A percentile compares a stretch with the other conserved stretches of the same genome.
Evolutionary conservation across 92 coral and sea anemone genomes (phyloP).

Genomic region (Palythoa grandiflora): DNA sequence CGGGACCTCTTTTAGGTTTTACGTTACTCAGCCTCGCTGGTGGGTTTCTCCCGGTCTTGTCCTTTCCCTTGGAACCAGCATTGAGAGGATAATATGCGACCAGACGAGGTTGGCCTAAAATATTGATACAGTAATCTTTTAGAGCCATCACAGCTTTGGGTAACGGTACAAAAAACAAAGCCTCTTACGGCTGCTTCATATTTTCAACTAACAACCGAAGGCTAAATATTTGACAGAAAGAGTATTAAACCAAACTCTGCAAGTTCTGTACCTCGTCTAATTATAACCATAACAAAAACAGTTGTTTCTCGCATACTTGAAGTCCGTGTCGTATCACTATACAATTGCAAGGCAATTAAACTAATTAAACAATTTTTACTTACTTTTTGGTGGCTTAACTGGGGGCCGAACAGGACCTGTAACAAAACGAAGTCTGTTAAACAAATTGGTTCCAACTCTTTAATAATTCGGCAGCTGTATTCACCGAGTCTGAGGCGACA

Average conservation of each 20-base stretch:
- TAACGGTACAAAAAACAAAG: not conserved
- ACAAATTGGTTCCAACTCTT: no score
- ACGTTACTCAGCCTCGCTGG: constrained; percentile 27
- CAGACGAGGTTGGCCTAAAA: constrained; percentile 77
- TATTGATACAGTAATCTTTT: not conserved
- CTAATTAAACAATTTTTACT: not conserved
- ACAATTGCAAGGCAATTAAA: no score
- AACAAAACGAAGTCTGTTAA: not conserved
- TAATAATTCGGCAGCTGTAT: not conserved
- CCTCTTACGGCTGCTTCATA: not conserved
- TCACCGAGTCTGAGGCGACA: no score
- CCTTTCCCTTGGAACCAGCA: constrained; percentile 70
- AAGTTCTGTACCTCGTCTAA: no score
- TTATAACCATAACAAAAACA: no score
- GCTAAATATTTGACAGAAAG: no score
- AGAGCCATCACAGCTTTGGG: not conserved
- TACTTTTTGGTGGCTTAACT: constrained; percentile 37
- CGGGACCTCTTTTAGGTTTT: constrained; percentile 22
- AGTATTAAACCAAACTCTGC: no score
- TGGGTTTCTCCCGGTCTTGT: constrained; percentile 70
- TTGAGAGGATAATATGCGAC: constrained; percentile 86
- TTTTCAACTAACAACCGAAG: no score
- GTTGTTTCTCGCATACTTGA: no score
- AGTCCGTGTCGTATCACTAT: no score
- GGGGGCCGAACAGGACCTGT: constrained; percentile 38